These are phyloP conservation scores for Glaucidium brasilianum DNA, from an alignment of 2,113 vertebrate genomes.

Conservation along the genomic window DNA sequence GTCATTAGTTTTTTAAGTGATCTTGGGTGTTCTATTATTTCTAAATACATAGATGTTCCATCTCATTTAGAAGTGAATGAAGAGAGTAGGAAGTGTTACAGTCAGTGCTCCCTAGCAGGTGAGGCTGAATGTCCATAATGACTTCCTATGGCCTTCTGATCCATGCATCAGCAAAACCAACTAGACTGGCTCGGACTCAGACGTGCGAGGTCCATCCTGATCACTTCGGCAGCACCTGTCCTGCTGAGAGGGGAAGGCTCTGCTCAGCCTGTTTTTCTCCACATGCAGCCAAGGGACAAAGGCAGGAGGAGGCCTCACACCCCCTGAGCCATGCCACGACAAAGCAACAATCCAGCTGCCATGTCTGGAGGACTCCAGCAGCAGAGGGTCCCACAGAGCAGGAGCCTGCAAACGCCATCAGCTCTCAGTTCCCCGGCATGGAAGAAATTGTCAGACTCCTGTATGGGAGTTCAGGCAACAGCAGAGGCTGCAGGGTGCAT, in stretches of 20 bases:
- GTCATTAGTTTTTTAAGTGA: neutral
- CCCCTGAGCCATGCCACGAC: neutral
- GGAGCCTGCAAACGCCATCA: neutral
- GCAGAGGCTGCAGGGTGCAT: neutral
- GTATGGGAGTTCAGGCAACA: neutral
- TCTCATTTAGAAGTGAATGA: neutral
- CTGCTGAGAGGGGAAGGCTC: neutral
- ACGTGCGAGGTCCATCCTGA: neutral
- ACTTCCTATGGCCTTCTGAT: neutral
- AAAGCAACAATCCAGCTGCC: neutral
- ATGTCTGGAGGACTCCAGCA: neutral
- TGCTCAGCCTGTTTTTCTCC: neutral
- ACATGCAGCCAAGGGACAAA: neutral
- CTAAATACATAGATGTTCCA: neutral
- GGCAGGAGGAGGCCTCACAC: neutral
- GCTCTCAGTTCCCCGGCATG: neutral
- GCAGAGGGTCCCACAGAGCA: neutral
- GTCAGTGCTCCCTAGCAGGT: neutral
- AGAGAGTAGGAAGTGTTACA: neutral
- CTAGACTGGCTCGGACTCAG: neutral
- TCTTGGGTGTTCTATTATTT: neutral
- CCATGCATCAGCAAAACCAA: neutral
- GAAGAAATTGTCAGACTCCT: neutral
- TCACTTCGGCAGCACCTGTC: fast-evolving
- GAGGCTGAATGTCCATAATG: neutral